Evolutionary conservation across 2,113 vertebrate species (phyloP).

Genomic region (Salvelinus sp.): DNA sequence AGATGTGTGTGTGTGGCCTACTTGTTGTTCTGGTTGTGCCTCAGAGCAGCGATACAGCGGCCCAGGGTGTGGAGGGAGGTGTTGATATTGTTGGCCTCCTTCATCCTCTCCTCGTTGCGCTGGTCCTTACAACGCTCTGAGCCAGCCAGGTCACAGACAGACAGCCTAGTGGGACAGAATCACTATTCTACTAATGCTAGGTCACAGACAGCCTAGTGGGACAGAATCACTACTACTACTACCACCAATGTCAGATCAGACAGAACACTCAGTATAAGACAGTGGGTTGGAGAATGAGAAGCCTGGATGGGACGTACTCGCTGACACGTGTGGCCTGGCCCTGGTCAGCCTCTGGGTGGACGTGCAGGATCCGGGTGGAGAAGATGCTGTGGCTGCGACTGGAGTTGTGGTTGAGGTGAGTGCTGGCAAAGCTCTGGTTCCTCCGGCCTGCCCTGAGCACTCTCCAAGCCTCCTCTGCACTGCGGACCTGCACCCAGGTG

Average conservation of each 20-base stretch:
- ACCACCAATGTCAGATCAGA: too few species aligned
- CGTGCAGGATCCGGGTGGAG: conserved; percentile 89
- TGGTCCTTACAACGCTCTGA: conserved; percentile 96
- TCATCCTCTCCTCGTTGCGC: conserved; percentile 86
- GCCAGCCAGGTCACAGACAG: conserved; percentile 92
- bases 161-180: conserved; percentile 73
- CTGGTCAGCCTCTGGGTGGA: conserved; percentile 65
- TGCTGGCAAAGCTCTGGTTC: conserved; percentile 96
- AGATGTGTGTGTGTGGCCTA: conserved; percentile 35
- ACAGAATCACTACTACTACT: too few species aligned
- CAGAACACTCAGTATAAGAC: too few species aligned
- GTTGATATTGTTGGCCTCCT: conserved; percentile 97
- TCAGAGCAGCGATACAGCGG: conserved; percentile 87
- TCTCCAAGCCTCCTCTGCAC: conserved; percentile 93
- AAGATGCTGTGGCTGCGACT: conserved; percentile 97
- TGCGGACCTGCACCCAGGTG: conserved; percentile 89
- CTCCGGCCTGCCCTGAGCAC: conserved; percentile 85
- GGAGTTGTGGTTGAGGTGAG: conserved; percentile 92
- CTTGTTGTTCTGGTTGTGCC: conserved; percentile 91
- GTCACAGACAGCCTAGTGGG: too few species aligned
- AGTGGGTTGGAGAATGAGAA: too few species aligned
- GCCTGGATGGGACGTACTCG: conserved; percentile 78
- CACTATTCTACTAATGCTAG: too few species aligned
- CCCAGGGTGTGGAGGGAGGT: conserved; percentile 92
- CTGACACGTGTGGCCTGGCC: conserved; percentile 80